Evolutionary conservation across 2,113 vertebrate genomes (phyloP), one percentile per base, ranked within the genome.

Genomic region (Theropithecus gelada): DNA sequence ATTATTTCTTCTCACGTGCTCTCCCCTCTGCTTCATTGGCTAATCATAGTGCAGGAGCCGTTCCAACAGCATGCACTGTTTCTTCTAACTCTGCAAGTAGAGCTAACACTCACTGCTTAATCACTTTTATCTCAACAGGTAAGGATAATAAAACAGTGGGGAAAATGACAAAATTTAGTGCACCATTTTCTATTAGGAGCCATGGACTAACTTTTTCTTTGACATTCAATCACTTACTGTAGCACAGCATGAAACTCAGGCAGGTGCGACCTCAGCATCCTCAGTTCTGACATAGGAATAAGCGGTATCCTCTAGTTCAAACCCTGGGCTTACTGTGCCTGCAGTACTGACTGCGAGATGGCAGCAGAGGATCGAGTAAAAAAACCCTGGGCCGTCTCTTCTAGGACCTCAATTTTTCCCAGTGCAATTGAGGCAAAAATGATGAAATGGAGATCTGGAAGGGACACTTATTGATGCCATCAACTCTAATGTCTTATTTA

Each of bases 91-190:
- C 97, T 97, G 94, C 97, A 96, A 95, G 97, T 97, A 98, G 98
- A 98, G 97, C 97, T 98, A 98, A 98, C 98, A 95, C 97, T 99
- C 88, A 97, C 98, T 96, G 98, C 97, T 98, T 98, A 98, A 98
- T 98, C 98, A 98, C 98, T 98, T 98, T 98, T 96, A 96, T 98
- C 98, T 97, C 98, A 98, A 98, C 97, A 99, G 98, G 98, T 98
- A 97, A 97, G 76, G 27, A 97, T 98, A 98, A 98, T 88, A 98
- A 98, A 98, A 98, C 98, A 98, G 98, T 96, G 93, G 75, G 96
- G 55, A 64, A 96, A 98, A 98, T 86, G 95, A 98, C 97, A 98
- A 97, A 95, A 98, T 97, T 98, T 91, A 96, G 85, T 86, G 93
- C 45, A 25, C 93, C 95, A 83, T 97, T 98, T 98, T 97, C 97